Conservation (phyloP, 2,888 invertebrate genomes). For the Cephus runcator region DNA sequence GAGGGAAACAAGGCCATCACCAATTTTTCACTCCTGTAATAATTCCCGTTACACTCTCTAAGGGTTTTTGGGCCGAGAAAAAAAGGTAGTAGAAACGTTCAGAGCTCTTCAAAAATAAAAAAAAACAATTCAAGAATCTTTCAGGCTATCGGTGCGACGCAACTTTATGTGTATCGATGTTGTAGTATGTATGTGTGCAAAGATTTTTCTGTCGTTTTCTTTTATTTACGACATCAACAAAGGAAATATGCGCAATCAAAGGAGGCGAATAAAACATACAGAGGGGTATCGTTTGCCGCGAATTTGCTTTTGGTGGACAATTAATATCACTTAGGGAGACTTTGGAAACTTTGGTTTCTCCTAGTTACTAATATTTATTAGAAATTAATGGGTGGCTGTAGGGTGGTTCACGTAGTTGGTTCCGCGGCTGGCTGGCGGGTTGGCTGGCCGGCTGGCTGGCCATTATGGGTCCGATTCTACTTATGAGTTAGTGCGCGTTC, state of each 20-base stretch:
- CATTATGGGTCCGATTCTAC: slow-evolving; percentile 28
- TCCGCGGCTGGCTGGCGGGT: not conserved
- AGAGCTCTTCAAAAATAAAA: too few species aligned
- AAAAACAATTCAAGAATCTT: too few species aligned
- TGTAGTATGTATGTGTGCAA: too few species aligned
- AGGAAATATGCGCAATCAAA: too few species aligned
- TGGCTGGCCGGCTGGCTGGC: slow-evolving; percentile 12
- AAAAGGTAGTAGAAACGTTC: too few species aligned
- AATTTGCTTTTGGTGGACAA: not conserved
- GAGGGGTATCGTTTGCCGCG: too few species aligned
- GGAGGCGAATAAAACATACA: too few species aligned
- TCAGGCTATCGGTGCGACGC: too few species aligned
- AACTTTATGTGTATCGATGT: too few species aligned
- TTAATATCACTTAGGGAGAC: not conserved
- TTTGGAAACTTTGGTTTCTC: not conserved
- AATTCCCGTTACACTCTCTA: not conserved
- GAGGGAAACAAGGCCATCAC: not conserved
- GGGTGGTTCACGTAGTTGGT: too few species aligned
- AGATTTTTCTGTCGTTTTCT: too few species aligned
- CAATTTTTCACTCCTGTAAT: not conserved
- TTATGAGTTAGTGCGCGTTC: not conserved
- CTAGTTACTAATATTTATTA: slow-evolving; percentile 44
- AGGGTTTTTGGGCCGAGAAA: not conserved
- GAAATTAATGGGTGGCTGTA: slow-evolving; percentile 45
- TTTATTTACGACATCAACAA: too few species aligned